Evolutionary conservation across 1,140 invertebrate species (phyloP), one percentile per base, ranked within the genome.

Genomic region (Pachypeltis micranthus): DNA sequence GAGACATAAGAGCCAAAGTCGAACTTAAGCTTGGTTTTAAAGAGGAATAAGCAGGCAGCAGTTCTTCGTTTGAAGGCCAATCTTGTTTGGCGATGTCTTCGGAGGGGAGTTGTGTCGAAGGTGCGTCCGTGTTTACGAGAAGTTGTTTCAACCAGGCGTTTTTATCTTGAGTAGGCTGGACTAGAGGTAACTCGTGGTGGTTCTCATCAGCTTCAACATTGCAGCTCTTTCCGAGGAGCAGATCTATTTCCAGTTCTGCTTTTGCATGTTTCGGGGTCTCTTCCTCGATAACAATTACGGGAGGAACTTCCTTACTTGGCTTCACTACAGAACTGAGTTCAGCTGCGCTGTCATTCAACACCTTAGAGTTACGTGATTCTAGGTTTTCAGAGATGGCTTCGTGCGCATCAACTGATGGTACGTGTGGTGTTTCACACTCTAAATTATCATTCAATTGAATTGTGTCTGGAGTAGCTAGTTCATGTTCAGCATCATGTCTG

Each of bases 11-110:
- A 44, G 67, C 67, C 12, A 68, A 25, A 12, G 67, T 68, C 7
- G 67, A 68, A 16, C 63, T 63, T 2, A 66, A 29, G 25, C 62
- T 62, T 16, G 28, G 58, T 44, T 63, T 63, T 19, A 62, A 23
- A 51, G 47, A 51, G 16, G 31, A 7, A 51, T 21, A 16, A 4
- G 47, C 12, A 10, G 47, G 23, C 47, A 59, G 51, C 1, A 69
- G 56, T 57, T 69, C 68, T 31, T 68, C 65, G 25, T 62, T 31
- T 7, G 51, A 55, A 2, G 68, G 68, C 68, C 68, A 69, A 28
- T 55, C 63, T 10, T 62, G 21, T 12, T 16, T 56, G 54, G 61
- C 31, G 16, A 65, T 63, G 34, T 39, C 34, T 10, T 39, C 10
- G 34, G 34, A 39, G n/a, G n/a, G n/a, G n/a, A n/a, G n/a, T n/a